Evolutionary conservation across 2,888 invertebrate genomes (phyloP), one percentile per base, ranked within the genome.

Genomic region (Drosophila pegasa): DNA sequence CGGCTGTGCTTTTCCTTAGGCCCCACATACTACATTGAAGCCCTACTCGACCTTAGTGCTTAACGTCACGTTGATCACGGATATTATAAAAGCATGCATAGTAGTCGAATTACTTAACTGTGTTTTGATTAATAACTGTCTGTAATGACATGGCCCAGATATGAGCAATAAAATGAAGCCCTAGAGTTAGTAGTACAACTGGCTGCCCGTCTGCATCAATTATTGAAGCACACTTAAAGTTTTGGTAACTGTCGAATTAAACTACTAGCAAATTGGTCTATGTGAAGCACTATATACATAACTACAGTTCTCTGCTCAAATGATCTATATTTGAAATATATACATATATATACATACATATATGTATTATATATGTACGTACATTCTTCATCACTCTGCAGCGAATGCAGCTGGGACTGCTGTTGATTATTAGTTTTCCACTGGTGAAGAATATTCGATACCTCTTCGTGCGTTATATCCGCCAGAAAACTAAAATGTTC

Each of bases 391-490:
- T 89, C 87, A 66, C 78, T 73, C 62, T 62, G 57, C 27, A 69
- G 59, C 18, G 50, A 68, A 47, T 69, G 79, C 58, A 64, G 50
- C 50, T 77, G 57, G 29, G 20, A 71, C 63, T 78, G 75, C 67
- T 66, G 68, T 58, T 83, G 86, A 85, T 90, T 91, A 78, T 90
- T 90, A 76, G 85, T 90, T 84, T 91, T 92, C 92, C 92, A 92
- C 76, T 92, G 91, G 75, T 91, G 91, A 57, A 92, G 82, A 75
- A 92, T 92, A 80, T 92, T 92, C 63, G 90, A 90, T 70, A 92
- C 89, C 82, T 92, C 92, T 65, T 92, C 92, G 74, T 91, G 92
- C 33, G 89, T 90, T 82, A 91, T 92, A 61, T 92, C 92, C 75
- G 90, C 91, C 69, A 91, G 86, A 84, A 91, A 91, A 82, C 92